These are phyloP conservation scores for Euphysa ruthae DNA, from an alignment of 30 jellyfish, hydroid and myxozoan species.

Conservation along the genomic window DNA sequence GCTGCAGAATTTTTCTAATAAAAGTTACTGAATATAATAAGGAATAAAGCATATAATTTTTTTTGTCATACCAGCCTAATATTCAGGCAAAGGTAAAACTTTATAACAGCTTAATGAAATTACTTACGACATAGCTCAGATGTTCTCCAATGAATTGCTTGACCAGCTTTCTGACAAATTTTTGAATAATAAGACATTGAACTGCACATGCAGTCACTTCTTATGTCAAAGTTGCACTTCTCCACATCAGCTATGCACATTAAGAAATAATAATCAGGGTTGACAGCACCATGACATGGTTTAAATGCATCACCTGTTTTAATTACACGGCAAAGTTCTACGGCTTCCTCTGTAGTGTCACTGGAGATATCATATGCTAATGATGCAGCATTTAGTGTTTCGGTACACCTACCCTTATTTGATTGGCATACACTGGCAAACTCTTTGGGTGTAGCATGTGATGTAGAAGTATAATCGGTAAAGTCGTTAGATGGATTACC, in stretches of 20 bases:
- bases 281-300: constrained; percentile 59
- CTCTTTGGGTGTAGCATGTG: constrained; percentile 8
- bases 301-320: constrained; percentile 47
- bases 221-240: constrained; percentile 46
- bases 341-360: constrained; percentile 40
- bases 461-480: constrained; percentile 24
- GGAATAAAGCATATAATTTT: too few relatives aligned
- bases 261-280: constrained; percentile 38
- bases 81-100: too few relatives aligned
- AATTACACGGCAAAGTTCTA: constrained; percentile 55
- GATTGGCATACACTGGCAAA: constrained; percentile 39
- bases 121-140: constrained; percentile 84
- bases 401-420: constrained; percentile 46
- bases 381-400: constrained; percentile 24
- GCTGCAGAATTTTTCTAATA: too few relatives aligned
- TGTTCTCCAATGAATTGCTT: constrained; percentile 73
- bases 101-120: too few relatives aligned
- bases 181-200: constrained; percentile 70
- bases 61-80: too few relatives aligned
- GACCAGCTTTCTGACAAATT: constrained; percentile 62
- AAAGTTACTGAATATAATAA: too few relatives aligned
- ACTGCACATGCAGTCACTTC: constrained; percentile 81
- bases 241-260: constrained; percentile 87
- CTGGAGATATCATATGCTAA: constrained; percentile 40
- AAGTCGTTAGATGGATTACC: constrained; percentile 72